phyloP scores from a whole-genome alignment of 2,888 invertebrate genomes.

The Aspidiotus rigidus region DNA sequence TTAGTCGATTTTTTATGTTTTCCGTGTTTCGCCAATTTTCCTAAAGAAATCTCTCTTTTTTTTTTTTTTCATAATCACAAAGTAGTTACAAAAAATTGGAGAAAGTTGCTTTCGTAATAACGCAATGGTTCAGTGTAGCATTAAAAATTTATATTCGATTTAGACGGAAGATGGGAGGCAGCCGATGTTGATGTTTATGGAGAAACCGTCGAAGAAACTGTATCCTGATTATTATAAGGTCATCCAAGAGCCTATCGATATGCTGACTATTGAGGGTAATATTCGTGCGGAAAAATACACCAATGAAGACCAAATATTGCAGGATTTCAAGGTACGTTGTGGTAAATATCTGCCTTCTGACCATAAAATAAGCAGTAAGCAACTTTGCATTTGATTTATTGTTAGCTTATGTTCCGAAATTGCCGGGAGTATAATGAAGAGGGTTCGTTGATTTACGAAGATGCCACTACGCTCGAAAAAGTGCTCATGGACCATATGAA shows the following conservation, averaged over 20 bases:
- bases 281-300: conserved; percentile 64
- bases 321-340: conserved; percentile 50
- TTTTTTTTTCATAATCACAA: no score
- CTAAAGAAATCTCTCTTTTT: background rate
- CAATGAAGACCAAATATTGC: conserved; percentile 51
- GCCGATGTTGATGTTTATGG: conserved; percentile 87
- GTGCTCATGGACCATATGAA: conserved; percentile 73
- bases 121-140: no score
- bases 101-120: no score
- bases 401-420: conserved; percentile 89
- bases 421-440: conserved; percentile 96
- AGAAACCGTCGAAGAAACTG: conserved; percentile 86
- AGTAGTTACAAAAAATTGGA: no score
- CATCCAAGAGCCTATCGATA: conserved; percentile 87
- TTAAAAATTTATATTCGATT: background rate
- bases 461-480: conserved; percentile 79
- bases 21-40: background rate
- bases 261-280: conserved; percentile 84
- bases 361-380: background rate
- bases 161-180: conserved; percentile 66
- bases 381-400: conserved; percentile 33
- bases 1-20: background rate
- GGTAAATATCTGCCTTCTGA: conserved; percentile 1
- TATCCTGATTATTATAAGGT: conserved; percentile 89
- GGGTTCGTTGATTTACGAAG: conserved; percentile 88